Base-by-base conservation (phyloP, 2,113 vertebrate species). In the Chionomys nivalis region DNA sequence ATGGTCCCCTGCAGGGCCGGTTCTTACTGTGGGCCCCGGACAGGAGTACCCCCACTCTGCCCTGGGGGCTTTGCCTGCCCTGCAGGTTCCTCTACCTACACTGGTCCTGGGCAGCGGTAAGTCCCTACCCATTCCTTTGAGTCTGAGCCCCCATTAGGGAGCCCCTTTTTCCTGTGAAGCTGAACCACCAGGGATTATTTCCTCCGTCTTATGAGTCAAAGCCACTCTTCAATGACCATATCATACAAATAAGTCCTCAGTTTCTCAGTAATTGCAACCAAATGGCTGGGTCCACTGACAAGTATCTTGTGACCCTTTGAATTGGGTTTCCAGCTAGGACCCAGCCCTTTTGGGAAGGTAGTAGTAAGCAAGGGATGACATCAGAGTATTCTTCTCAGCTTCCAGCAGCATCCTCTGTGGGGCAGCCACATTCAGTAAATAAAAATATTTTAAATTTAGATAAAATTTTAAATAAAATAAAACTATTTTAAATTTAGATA, bases 1-100 rank as follows among this genome's bases (percentile, higher is more conserved):
- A 99, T 99, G 97, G 98, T 90, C 58, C 92, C 96, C 2, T 99
- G 99, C 98, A 98, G 98, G 94, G 98, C 99, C 17, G 99, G 99
- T 4, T 99, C 98, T 0, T 99, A 99, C 97, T 99, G 99, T 2
- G 96, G 96, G 26, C 97, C 98, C 36, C 98, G 65, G 94, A 99
- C 99, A 63, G 99, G 98, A 10, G 88, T 98, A 28, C 99, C 99
- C 42, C 95, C 97, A 0, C 21, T 97, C 13, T 99, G 99, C 86
- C 99, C 99, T 23, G 98, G 98, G 72, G 99, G 99, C 9, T 99
- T 99, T 97, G 96, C 98, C 93, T 99, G 99, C 73, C 99, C 99
- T 0, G 98, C 98, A 75, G 99, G 99, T 13, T 99, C 99, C 0
- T 94, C 98, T 2, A 98, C 98, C 0, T 99, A 99, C 95, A 98